Evolutionary conservation across 2,888 invertebrate genomes (phyloP).

Genomic region (Uropetala carovei): DNA sequence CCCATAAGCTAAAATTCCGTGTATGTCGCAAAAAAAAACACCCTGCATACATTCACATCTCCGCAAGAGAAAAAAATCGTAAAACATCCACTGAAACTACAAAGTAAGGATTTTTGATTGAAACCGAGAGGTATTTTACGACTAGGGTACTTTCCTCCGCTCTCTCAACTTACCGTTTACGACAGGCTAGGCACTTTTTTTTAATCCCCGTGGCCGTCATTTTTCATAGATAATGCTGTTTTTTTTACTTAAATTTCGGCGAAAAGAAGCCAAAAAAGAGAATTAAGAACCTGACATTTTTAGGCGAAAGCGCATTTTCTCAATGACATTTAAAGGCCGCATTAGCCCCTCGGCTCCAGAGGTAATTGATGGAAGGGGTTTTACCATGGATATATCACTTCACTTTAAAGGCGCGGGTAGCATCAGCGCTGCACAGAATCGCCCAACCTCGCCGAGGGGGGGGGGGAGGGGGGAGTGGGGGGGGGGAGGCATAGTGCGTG

Average conservation of each 20-base stretch:
- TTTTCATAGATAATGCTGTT: neutral
- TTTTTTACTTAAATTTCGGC: neutral
- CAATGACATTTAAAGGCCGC: conserved; percentile 1
- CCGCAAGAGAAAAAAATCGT: no score
- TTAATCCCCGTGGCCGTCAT: neutral
- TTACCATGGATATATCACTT: neutral
- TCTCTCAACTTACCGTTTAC: neutral
- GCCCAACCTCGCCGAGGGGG: no score
- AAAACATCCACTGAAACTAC: no score
- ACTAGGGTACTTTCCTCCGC: neutral
- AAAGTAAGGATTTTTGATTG: no score
- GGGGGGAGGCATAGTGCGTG: no score
- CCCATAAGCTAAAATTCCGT: no score
- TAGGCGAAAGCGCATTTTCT: neutral
- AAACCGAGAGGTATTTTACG: no score
- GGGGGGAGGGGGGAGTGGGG: no score
- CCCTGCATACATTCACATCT: no score
- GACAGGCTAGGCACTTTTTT: neutral
- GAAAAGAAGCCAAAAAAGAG: neutral
- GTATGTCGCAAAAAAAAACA: no score
- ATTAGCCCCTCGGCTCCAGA: neutral
- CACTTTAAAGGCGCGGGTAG: neutral
- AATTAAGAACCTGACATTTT: neutral
- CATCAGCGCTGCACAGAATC: neutral
- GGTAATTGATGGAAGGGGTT: neutral